Conservation (phyloP, 2,797 vertebrate genomes). For the Lagorchestes hirsutus region DNA sequence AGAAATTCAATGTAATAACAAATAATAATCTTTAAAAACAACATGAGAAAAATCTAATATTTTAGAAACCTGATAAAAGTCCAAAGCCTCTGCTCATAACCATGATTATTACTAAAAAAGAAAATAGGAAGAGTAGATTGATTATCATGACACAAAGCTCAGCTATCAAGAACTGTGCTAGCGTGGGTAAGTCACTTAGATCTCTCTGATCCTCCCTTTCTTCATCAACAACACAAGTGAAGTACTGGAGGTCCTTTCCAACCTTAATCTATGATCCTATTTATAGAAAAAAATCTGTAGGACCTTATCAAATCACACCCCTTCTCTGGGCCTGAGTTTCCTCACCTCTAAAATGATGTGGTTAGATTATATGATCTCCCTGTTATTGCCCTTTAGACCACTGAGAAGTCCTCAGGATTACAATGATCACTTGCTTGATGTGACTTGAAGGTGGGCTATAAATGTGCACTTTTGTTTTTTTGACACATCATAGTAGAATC, state of each 20-base stretch:
- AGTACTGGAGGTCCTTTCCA: not conserved
- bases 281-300: not conserved
- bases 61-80: not conserved
- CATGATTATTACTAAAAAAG: not conserved
- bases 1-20: not conserved
- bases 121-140: not conserved
- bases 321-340: not conserved
- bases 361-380: not conserved
- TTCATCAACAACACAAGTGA: conserved; percentile 8
- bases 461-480: not conserved
- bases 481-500: not conserved
- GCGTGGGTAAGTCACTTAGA: not conserved
- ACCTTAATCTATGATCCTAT: not conserved
- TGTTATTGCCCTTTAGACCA: not conserved
- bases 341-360: not conserved
- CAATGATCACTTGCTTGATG: not conserved
- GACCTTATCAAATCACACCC: not conserved
- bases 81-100: not conserved
- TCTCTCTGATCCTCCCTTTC: not conserved
- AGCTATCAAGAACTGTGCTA: not conserved
- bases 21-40: not conserved
- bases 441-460: not conserved
- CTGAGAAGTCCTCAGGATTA: not conserved
- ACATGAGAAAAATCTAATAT: not conserved
- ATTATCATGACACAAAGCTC: not conserved